Base-by-base conservation (phyloP, 2,797 vertebrate genomes). In the Anguilla marmorata region DNA sequence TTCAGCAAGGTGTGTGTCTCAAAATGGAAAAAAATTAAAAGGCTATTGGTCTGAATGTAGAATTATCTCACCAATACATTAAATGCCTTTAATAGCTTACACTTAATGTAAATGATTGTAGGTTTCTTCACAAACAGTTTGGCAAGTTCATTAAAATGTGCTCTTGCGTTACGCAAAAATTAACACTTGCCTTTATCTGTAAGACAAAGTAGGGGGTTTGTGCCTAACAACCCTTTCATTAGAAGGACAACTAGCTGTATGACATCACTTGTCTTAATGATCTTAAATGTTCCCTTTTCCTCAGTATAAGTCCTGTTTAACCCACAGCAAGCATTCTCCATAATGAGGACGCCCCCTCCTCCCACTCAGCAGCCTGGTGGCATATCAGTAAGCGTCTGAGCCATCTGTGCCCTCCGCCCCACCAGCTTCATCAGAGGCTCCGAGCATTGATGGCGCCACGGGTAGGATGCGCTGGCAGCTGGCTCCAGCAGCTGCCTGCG, bases 261-360 rank as follows among this genome's bases (percentile, higher is more conserved):
- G 74, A 41, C 33, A 37, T 79, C 33, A 19, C 19, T 79, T 16
- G 14, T 41, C 33, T 33, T 33, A 76, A 76, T 79, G n/a, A 41
- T 24, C 45, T 82, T 82, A 82, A 41, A 79, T 82, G 45, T n/a
- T 50, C 45, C 9, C 79, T 50, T 48, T 82, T 41, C 37, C 45
- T 45, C 11, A 48, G 3, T 50, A 82, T 8, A 50, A 82, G 41
- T 33, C 33, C 16, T 37, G 5, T 21, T 80, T 45, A 45, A 80
- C 76, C 76, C 76, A 45, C 76, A 80, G 33, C 33, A 48, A 41
- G 19, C 16, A 24, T 45, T 80, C 19, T 21, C 19, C 76, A 48
- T 80, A 45, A 80, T 41, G 76, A 80, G 16, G 41, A 45, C 76
- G 19, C 76, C 76, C 76, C 76, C 76, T 45, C 33, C 76, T 41